Conservation (phyloP, 2,888 invertebrate species). For the Yponomeuta malinellus region DNA sequence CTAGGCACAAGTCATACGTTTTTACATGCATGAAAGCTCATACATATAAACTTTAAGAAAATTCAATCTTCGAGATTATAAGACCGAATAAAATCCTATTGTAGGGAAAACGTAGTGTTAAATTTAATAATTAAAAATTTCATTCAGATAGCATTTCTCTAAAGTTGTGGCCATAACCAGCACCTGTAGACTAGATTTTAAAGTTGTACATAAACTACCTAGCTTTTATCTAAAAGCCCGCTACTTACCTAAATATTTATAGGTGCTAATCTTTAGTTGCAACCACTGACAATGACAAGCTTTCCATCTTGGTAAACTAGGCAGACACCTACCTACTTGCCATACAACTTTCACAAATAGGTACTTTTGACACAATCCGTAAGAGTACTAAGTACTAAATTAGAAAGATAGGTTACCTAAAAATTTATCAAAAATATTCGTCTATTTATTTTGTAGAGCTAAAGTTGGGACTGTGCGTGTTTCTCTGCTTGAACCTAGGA, state of each 20-base stretch:
- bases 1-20: conserved; percentile 30
- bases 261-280: neutral
- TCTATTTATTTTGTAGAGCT: neutral
- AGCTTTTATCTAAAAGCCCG: conserved; percentile 53
- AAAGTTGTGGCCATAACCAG: conserved; percentile 37
- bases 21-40: conserved; percentile 30
- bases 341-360: neutral
- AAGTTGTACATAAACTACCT: conserved; percentile 40
- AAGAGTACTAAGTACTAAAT: neutral
- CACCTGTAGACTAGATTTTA: conserved; percentile 66
- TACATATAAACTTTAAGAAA: conserved; percentile 22
- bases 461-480: conserved; percentile 11
- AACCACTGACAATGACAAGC: neutral
- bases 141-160: too few relatives aligned
- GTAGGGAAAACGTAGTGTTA: too few relatives aligned
- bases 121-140: too few relatives aligned
- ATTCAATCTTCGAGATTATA: neutral
- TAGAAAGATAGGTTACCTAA: neutral
- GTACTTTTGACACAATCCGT: neutral
- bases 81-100: neutral
- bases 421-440: conserved; percentile 11
- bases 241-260: conserved; percentile 21
- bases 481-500: neutral
- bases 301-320: neutral
- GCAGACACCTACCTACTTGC: neutral